Evolutionary conservation across 2,888 invertebrate species (phyloP).

Genomic region (Eremobia ochroleuca): DNA sequence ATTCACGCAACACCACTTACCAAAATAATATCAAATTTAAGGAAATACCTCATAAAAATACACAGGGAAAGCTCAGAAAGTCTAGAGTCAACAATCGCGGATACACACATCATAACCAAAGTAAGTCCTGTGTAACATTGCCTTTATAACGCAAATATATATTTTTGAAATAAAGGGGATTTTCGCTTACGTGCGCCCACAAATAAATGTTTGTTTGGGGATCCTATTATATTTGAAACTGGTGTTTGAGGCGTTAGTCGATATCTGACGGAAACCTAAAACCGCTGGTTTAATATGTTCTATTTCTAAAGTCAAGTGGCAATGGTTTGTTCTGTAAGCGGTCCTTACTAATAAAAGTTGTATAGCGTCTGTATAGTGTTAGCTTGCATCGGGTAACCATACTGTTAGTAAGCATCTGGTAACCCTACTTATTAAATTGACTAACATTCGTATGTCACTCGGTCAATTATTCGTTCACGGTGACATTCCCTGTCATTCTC

Average conservation of each 20-base stretch:
- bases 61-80: neutral
- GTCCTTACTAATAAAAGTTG: no score
- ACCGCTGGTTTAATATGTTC: no score
- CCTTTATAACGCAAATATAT: neutral
- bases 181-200: neutral
- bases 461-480: no score
- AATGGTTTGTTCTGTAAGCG: neutral
- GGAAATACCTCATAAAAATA: constrained; percentile 10
- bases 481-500: no score
- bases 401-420: no score
- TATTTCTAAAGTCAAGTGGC: neutral
- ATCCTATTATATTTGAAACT: constrained; percentile 5
- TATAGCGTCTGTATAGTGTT: no score
- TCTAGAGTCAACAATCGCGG: constrained; percentile 1
- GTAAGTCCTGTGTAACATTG: neutral
- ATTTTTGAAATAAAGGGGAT: neutral
- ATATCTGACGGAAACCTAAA: neutral
- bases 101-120: neutral
- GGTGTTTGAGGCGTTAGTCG: neutral
- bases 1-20: neutral
- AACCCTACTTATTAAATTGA: no score
- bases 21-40: neutral
- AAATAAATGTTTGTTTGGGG: neutral
- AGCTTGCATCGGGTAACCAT: no score
- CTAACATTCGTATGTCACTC: no score